These are phyloP conservation scores for Philotrypesis tridentata DNA, from an alignment of 1,140 invertebrate genomes.

Conservation along the genomic window DNA sequence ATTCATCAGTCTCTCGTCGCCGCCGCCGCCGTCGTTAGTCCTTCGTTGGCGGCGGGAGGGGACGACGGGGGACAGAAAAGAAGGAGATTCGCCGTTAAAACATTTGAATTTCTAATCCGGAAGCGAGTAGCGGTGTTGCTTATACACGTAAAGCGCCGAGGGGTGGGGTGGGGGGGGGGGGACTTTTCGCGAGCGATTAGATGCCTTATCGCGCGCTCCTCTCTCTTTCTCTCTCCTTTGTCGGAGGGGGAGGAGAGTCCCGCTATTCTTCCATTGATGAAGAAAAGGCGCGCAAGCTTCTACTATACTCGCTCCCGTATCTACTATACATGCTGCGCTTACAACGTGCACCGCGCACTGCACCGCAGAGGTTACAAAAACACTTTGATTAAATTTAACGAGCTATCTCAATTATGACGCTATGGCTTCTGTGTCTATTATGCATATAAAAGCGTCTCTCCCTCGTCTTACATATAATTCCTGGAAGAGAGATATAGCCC, in stretches of 20 bases:
- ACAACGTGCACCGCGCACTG: too few relatives aligned
- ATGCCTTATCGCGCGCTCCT: constrained; percentile 5
- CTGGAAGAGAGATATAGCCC: background rate
- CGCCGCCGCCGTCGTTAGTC: background rate
- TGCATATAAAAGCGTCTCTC: too few relatives aligned
- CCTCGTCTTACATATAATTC: background rate
- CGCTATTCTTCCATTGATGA: constrained; percentile 28
- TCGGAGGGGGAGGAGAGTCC: background rate
- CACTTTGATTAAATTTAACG: constrained; percentile 40
- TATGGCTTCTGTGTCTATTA: too few relatives aligned
- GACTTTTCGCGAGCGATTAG: constrained; percentile 8
- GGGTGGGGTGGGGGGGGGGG: background rate
- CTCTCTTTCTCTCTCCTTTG: background rate
- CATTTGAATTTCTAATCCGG: constrained; percentile 33
- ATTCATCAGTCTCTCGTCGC: constrained; percentile 13
- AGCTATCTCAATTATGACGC: background rate
- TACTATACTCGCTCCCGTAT: constrained; percentile 1
- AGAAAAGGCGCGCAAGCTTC: background rate
- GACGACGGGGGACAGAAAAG: background rate
- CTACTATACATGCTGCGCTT: too few relatives aligned
- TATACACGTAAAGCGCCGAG: background rate
- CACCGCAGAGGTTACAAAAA: constrained; percentile 25
- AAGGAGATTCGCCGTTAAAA: constrained; percentile 12
- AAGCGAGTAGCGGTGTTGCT: background rate
- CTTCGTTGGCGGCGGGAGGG: background rate